Evolutionary conservation across 64 coral and sea anemone species (phyloP).

Genomic region (Montipora foliosa): DNA sequence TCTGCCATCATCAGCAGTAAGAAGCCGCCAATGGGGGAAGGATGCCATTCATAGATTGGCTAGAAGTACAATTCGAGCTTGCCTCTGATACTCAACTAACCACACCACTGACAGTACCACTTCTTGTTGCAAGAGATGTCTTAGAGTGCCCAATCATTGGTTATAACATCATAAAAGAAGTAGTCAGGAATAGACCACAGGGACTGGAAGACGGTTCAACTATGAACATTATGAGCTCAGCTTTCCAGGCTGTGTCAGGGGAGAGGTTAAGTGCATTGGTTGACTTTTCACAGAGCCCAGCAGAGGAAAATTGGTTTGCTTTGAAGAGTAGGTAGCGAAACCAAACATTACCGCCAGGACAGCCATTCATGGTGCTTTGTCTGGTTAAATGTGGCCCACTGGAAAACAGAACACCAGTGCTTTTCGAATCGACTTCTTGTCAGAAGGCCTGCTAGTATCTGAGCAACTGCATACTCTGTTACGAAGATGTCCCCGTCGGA

Average conservation of each 20-base stretch:
- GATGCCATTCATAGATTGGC: slow-evolving; percentile 54
- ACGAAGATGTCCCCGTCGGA: background rate
- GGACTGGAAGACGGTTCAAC: background rate
- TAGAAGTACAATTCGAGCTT: slow-evolving; percentile 5
- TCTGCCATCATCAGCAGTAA: background rate
- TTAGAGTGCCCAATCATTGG: slow-evolving; percentile 41
- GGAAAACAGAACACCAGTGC: background rate
- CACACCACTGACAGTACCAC: slow-evolving; percentile 11
- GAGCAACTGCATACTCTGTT: background rate
- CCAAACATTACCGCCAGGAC: background rate
- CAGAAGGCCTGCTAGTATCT: background rate
- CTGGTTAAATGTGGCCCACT: slow-evolving; percentile 11
- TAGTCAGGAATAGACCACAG: background rate
- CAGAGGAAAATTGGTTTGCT: background rate
- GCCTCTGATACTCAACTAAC: background rate
- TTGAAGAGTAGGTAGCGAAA: background rate
- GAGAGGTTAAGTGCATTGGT: slow-evolving; percentile 14
- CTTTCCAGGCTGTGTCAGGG: background rate
- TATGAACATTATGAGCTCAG: background rate
- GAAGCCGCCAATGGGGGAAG: slow-evolving; percentile 58
- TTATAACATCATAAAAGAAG: slow-evolving; percentile 46
- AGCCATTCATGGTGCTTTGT: background rate
- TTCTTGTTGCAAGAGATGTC: slow-evolving; percentile 20
- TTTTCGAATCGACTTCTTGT: slow-evolving; percentile 7
- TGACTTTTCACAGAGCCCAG: background rate